Conservation (phyloP, 2,888 invertebrate species). For the Scaptomyza cyrtandrae region DNA sequence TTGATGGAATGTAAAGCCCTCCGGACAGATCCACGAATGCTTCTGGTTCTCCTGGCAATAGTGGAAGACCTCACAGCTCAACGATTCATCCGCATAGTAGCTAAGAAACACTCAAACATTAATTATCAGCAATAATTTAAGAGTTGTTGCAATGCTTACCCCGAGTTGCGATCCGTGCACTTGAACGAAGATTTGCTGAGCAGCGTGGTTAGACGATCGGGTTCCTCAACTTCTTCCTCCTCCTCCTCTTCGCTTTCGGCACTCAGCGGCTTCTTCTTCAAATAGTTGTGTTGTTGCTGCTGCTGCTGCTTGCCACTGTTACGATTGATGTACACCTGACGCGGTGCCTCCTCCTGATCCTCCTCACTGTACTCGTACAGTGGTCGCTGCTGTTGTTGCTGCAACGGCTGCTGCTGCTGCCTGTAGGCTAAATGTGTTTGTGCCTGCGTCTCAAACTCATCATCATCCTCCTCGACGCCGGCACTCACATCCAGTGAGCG, state of each 20-base stretch:
- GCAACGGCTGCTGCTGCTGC: slow-evolving; percentile 65
- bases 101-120: slow-evolving; percentile 47
- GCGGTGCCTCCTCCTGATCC: slow-evolving; percentile 83
- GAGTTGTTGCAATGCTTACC: slow-evolving; percentile 81
- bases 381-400: slow-evolving; percentile 70
- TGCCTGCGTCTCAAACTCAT: slow-evolving; percentile 83
- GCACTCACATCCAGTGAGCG: slow-evolving; percentile 77
- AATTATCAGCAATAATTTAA: background rate
- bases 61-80: slow-evolving; percentile 96
- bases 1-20: slow-evolving; percentile 90
- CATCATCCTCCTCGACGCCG: slow-evolving; percentile 74
- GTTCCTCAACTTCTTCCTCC: slow-evolving; percentile 92
- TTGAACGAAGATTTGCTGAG: slow-evolving; percentile 93
- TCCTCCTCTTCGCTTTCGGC: slow-evolving; percentile 90
- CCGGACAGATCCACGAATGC: slow-evolving; percentile 97
- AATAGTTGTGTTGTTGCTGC: slow-evolving; percentile 69
- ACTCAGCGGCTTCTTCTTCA: slow-evolving; percentile 83
- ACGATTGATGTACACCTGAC: slow-evolving; percentile 80
- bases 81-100: slow-evolving; percentile 95
- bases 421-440: slow-evolving; percentile 83
- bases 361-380: slow-evolving; percentile 83
- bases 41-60: slow-evolving; percentile 95
- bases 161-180: slow-evolving; percentile 92
- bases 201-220: slow-evolving; percentile 91
- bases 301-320: slow-evolving; percentile 76